A percentile compares a stretch with the other conserved stretches of the same genome.
These are phyloP conservation scores for Tridacna gigas DNA, from an alignment of 2,888 invertebrate species.

Conservation along the genomic window DNA sequence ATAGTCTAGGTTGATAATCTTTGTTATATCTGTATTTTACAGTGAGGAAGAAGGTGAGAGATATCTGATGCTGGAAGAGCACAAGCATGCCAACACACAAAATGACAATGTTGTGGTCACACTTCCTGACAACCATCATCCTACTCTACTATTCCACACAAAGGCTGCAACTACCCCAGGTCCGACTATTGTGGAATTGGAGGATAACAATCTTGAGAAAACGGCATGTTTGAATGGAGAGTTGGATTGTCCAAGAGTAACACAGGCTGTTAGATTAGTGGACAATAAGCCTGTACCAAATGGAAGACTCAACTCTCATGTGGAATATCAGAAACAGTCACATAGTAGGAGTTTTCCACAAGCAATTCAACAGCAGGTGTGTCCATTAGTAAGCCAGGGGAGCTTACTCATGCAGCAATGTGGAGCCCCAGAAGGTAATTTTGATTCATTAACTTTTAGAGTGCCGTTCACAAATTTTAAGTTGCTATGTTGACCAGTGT, in stretches of 20 bases:
- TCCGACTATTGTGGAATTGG: constrained; percentile 46
- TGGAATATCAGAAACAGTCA: too few relatives aligned
- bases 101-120: constrained; percentile 38
- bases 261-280: neutral
- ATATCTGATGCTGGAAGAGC: constrained; percentile 64
- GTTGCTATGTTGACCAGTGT: too few relatives aligned
- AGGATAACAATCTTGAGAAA: constrained; percentile 48
- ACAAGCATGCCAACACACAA: constrained; percentile 50
- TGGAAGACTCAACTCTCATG: too few relatives aligned
- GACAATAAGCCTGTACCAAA: neutral
- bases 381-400: constrained; percentile 14
- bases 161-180: neutral
- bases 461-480: too few relatives aligned
- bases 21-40: neutral
- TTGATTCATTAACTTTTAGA: too few relatives aligned
- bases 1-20: too few relatives aligned
- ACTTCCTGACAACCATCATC: constrained; percentile 52
- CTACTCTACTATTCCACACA: neutral
- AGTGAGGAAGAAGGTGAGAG: constrained; percentile 65
- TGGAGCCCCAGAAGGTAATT: too few relatives aligned
- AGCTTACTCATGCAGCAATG: constrained; percentile 24
- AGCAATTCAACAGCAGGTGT: neutral
- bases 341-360: too few relatives aligned
- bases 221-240: constrained; percentile 58
- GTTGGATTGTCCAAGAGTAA: constrained; percentile 19